Base-by-base conservation (phyloP, 2,888 invertebrate genomes). In the Drosophila eohydei region DNA sequence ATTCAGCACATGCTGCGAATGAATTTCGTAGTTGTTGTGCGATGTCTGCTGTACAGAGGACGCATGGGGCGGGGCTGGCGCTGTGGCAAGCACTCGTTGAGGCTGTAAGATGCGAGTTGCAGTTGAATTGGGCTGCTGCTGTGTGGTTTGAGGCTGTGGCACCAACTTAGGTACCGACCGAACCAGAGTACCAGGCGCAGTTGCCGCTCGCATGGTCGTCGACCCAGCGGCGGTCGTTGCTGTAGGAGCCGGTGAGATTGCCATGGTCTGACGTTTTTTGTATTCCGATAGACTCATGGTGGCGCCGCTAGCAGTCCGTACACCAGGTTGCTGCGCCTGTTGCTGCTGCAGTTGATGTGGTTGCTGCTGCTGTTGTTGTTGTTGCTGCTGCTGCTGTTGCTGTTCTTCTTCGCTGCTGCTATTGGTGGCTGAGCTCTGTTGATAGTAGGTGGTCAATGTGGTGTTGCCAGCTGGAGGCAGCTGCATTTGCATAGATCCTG, bases 1-100 rank as follows among this genome's bases (percentile, higher is more conserved):
- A 62, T 92, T 91, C 11, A 93, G 80, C 4, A 92, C 92, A 46
- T 93, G 94, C 28, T 93, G 93, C 11, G 93, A 94, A 61, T 94
- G 93, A 43, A 92, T 92, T 69, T 92, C 92, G 70, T 92, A 92
- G 70, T 92, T 92, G 57, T 92, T 92, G 71, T 92, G 92, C 38
- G 92, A 92, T 0, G 92, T 92, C 55, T 91, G 89, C 41, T 91
- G 91, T 21, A 92, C 91, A 1, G 92, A 92, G 4, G 92, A 92
- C 0, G 80, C 46, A 50, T 93, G 93, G 50, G 92, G 78, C 21
- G 92, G 92, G 46, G 55, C 28, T 51, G 62, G 54, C 7, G 56
- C 36, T 26, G 70, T 38, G 2, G 64, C 68, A 12, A 74, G 51
- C 3, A 69, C 70, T 16, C 71, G 60, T 44, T 30, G 89, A 60